phyloP scores from a whole-genome alignment of 2,113 vertebrate species.

The Galemys pyrenaicus region DNA sequence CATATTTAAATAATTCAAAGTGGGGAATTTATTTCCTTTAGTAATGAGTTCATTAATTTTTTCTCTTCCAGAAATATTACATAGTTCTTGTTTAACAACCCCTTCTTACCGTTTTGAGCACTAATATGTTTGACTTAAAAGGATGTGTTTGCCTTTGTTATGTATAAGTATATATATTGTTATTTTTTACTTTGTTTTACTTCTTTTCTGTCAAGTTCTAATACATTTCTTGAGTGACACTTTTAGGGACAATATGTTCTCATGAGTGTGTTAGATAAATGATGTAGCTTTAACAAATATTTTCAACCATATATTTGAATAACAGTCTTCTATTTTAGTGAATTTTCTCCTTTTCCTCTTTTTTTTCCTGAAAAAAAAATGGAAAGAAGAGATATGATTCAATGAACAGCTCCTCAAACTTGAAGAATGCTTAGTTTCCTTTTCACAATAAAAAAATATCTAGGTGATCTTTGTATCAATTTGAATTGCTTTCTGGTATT shows the following conservation, averaged over 20 bases:
- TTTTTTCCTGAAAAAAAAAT: background rate
- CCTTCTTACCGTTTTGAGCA: background rate
- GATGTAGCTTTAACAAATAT: background rate
- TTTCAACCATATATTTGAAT: background rate
- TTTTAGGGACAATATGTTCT: background rate
- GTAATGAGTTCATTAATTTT: background rate
- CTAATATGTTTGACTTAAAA: background rate
- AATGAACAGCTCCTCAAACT: background rate
- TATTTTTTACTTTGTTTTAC: background rate
- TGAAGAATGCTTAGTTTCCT: background rate
- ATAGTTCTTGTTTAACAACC: background rate
- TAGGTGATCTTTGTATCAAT: background rate
- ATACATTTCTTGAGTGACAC: background rate
- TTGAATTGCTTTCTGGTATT: background rate
- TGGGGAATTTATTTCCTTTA: background rate
- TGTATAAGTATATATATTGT: background rate
- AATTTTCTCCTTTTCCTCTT: background rate
- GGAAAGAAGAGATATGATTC: background rate
- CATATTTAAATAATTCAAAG: slow-evolving; percentile 27
- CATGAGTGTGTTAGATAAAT: background rate
- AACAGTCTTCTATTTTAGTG: background rate
- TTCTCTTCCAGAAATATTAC: background rate
- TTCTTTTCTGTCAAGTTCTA: background rate
- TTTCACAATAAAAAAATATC: background rate
- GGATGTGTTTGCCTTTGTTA: background rate